These are phyloP conservation scores for Amazona guildingii DNA, from an alignment of 2,113 vertebrate genomes.

Conservation along the genomic window DNA sequence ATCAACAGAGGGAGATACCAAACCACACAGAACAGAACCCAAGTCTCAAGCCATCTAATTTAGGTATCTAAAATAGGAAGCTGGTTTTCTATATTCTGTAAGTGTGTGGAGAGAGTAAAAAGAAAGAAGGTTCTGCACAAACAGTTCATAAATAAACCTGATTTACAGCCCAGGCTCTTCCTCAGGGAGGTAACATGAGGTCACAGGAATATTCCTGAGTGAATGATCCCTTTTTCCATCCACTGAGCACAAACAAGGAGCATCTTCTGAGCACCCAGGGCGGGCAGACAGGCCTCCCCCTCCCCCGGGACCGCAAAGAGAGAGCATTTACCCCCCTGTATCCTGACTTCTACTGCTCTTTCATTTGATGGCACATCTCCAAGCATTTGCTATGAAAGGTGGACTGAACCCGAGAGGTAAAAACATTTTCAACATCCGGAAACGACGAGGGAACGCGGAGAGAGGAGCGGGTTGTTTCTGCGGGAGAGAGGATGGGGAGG, in stretches of 20 bases:
- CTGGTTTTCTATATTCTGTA: background rate
- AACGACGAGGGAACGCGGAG: constrained; percentile 46
- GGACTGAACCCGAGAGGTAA: background rate
- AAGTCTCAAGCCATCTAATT: constrained; percentile 9
- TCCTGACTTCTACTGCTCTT: background rate
- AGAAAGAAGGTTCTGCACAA: background rate
- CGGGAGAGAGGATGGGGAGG: background rate
- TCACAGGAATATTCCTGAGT: constrained; percentile 58
- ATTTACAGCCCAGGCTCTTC: background rate
- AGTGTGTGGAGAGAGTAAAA: background rate
- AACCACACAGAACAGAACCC: background rate
- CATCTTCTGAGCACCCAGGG: constrained; percentile 23
- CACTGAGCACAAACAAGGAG: constrained; percentile 42
- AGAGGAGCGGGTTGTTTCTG: background rate
- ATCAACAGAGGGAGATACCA: background rate
- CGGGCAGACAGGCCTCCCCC: background rate
- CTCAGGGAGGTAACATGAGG: constrained; percentile 44
- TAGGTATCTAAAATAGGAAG: constrained; percentile 27
- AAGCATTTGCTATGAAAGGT: background rate
- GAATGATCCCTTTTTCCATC: constrained; percentile 47
- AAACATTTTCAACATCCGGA: constrained; percentile 36
- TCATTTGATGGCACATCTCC: background rate
- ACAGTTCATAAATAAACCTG: background rate
- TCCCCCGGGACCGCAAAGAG: background rate
- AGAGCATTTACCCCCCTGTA: background rate